Evolutionary conservation across 2,888 invertebrate species (phyloP).

Genomic region (Cyaniris semiargus): DNA sequence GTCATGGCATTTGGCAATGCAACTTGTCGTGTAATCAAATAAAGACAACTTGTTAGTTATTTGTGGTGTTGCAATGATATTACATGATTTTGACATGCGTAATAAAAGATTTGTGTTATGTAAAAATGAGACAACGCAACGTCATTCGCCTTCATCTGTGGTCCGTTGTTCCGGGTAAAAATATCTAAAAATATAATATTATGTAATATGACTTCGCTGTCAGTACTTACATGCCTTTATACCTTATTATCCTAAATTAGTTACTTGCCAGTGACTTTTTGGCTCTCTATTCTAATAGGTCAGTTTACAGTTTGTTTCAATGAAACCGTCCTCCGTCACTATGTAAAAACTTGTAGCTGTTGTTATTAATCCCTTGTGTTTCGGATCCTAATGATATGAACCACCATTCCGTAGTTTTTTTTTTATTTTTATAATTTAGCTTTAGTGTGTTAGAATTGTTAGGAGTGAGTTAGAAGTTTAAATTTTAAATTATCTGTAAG

Average conservation of each 20-base stretch:
- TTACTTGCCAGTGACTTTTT: slow-evolving; percentile 11
- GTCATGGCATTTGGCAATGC: too few relatives aligned
- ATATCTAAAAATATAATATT: too few relatives aligned
- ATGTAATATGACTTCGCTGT: background rate
- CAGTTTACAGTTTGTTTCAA: background rate
- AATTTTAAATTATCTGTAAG: background rate
- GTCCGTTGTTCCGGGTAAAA: too few relatives aligned
- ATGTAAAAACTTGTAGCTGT: background rate
- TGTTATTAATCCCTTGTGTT: background rate
- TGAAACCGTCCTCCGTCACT: background rate
- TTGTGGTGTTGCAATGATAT: too few relatives aligned
- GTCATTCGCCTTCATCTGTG: too few relatives aligned
- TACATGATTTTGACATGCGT: too few relatives aligned
- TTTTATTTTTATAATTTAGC: background rate
- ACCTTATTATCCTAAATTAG: background rate
- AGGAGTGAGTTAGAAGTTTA: too few relatives aligned
- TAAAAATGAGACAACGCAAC: too few relatives aligned
- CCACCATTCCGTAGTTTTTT: background rate
- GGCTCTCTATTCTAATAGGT: background rate
- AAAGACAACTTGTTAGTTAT: too few relatives aligned
- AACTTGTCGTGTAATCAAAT: too few relatives aligned
- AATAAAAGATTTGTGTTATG: too few relatives aligned
- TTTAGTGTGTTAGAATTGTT: background rate
- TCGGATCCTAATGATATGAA: background rate
- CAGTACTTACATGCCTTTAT: background rate